Base-by-base conservation (phyloP, 2,113 vertebrate species). In the Tupaia tana region DNA sequence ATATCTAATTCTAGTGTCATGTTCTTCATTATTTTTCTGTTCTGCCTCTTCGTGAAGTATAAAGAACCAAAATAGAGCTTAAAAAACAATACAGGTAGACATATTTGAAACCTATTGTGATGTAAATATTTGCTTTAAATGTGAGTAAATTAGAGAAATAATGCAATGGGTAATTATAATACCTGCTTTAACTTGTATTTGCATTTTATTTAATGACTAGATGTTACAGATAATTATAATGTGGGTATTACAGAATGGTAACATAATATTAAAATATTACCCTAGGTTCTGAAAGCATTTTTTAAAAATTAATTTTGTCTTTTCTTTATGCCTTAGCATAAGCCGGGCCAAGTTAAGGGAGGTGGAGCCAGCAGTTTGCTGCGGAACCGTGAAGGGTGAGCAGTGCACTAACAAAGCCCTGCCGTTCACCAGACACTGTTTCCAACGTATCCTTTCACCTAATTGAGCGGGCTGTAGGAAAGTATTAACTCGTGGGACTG, bases 351-450 rank as follows among this genome's bases (percentile, higher is more conserved):
- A 97, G 96, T 97, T 98, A 97, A 98, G 98, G 97, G 98, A 98
- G 97, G 95, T 93, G 82, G 99, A 99, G 74, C 95, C 98, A 52
- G 98, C 98, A 95, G 98, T 98, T 1, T 99, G 99, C 97, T 99
- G 98, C 77, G 99, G 99, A 92, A 99, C 98, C 85, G 98, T 98
- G 11, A 99, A 99, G 98, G 99, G 99, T 95, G 99, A 99, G 94
- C 98, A 98, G 95, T 99, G 99, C 98, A 98, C 93, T 96, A 99
- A 99, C 98, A 98, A 97, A 98, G 99, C 99, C 97, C 99, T 99
- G 98, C 99, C 99, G 89, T 99, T 99, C 98, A 99, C 99, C 93
- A 99, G 98, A 96, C 99, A 99, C 98, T 99, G 99, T 98, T 99
- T 99, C 98, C 99, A 99, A 84, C 99, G 99, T 99, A 99, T 99